Evolutionary conservation across 1,140 invertebrate species (phyloP).

Genomic region (Steinernema feltiae): DNA sequence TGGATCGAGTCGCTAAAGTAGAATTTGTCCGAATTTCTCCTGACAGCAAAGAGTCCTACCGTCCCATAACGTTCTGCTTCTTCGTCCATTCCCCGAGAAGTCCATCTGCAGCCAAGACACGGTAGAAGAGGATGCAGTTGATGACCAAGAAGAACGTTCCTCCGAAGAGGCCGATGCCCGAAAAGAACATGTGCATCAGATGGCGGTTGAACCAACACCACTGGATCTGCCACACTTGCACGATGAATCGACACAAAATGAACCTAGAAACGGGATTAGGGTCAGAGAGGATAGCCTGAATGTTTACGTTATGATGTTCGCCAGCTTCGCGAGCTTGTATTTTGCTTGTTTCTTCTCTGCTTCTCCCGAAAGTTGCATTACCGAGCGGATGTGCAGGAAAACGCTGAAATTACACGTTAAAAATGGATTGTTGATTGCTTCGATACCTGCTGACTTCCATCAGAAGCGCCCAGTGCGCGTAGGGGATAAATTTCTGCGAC

Average conservation of each 20-base stretch:
- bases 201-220: constrained; percentile 31
- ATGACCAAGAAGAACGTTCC: constrained; percentile 28
- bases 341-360: not conserved
- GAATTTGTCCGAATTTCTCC: not conserved
- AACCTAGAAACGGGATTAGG: constrained; percentile 18
- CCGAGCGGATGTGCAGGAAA: constrained; percentile 31
- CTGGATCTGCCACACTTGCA: constrained; percentile 26
- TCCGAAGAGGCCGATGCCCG: constrained; percentile 24
- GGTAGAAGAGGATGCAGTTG: constrained; percentile 24
- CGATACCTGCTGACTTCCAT: constrained; percentile 26
- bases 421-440: not conserved
- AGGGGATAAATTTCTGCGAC: constrained; percentile 29
- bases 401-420: constrained; percentile 17
- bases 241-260: constrained; percentile 29
- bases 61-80: not conserved
- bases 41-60: not conserved
- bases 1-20: not conserved
- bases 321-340: constrained; percentile 18
- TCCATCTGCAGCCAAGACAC: constrained; percentile 10
- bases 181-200: constrained; percentile 28
- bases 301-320: constrained; percentile 20
- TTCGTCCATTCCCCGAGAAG: not conserved
- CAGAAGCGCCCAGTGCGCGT: constrained; percentile 33
- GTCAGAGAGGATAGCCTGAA: constrained; percentile 14
- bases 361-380: constrained; percentile 19